These are phyloP conservation scores for Chloroceryle amazona DNA, from an alignment of 2,797 vertebrate genomes.

Conservation along the genomic window DNA sequence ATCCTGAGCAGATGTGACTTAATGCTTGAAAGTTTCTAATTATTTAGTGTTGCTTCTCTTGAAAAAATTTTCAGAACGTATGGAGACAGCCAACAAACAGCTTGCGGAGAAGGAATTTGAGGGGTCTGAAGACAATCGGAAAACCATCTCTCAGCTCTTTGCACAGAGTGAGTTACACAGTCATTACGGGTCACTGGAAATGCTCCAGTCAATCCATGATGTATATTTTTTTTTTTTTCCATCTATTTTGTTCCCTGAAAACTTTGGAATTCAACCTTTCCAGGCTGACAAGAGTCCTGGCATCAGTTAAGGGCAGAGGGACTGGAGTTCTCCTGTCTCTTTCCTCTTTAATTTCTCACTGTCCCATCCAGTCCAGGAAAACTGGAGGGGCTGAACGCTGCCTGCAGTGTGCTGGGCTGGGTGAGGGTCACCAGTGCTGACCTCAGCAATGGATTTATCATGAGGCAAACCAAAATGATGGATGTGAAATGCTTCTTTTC, in stretches of 20 bases:
- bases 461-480: background rate
- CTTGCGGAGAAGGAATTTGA: constrained; percentile 95
- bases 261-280: constrained; percentile 11
- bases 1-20: background rate
- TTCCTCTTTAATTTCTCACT: constrained; percentile 25
- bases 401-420: background rate
- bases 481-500: constrained; percentile 25
- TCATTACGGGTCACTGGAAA: background rate
- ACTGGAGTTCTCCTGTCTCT: background rate
- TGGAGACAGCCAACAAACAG: constrained; percentile 98
- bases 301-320: background rate
- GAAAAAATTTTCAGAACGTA: constrained; percentile 86
- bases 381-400: background rate
- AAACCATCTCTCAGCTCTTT: constrained; percentile 96
- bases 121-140: constrained; percentile 95
- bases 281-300: background rate
- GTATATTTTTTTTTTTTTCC: background rate
- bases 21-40: background rate
- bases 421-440: constrained; percentile 4
- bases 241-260: background rate
- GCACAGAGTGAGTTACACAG: constrained; percentile 89
- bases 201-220: background rate
- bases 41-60: background rate
- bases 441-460: constrained; percentile 20
- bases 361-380: constrained; percentile 1